Evolutionary conservation across 2,113 vertebrate genomes (phyloP), one percentile per base, ranked within the genome.

Genomic region (Numida meleagris): DNA sequence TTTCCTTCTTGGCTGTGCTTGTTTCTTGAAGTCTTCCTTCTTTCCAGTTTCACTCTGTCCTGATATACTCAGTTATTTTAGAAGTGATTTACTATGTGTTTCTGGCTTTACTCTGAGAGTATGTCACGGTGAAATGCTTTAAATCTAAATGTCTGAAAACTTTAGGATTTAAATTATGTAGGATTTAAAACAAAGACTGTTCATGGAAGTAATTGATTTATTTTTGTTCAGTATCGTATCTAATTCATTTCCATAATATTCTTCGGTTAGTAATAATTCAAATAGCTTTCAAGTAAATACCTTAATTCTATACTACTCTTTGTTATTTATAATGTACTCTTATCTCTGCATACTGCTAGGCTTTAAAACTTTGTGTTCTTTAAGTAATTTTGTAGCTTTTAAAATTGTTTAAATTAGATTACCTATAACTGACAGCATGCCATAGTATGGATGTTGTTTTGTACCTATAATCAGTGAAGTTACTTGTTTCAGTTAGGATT

Each of bases 131-230:
- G 71, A 59, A 79, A 76, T 70, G 45, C 40, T 87, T 53, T 87
- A 76, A 76, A 84, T 83, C 83, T 76, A 82, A 94, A 75, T 89
- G 10, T 53, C 45, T 82, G 45, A 38, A 23, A 58, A 90, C 62
- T 59, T 90, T 73, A 89, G 42, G 48, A 65, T 89, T 82, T 61
- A 71, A 94, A 92, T 90, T 83, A 86, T 84, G 92, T 91, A n/a
- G 34, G 9, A 9, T 74, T 93, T 91, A 63, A 94, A 79, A 31
- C 34, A 78, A 82, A 48, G 42, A 81, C 43, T 78, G 31, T 5
- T 87, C 27, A 33, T 65, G 81, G 36, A 94, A 89, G 45, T 75
- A 82, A 76, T 18, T 81, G 29, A 78, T 86, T 93, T 87, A 6
- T 66, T 75, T 82, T 91, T 94, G 45, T 45, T 70, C 29, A 55